These are phyloP conservation scores for Agrotis puta DNA, from an alignment of 2,888 invertebrate species.

Conservation along the genomic window DNA sequence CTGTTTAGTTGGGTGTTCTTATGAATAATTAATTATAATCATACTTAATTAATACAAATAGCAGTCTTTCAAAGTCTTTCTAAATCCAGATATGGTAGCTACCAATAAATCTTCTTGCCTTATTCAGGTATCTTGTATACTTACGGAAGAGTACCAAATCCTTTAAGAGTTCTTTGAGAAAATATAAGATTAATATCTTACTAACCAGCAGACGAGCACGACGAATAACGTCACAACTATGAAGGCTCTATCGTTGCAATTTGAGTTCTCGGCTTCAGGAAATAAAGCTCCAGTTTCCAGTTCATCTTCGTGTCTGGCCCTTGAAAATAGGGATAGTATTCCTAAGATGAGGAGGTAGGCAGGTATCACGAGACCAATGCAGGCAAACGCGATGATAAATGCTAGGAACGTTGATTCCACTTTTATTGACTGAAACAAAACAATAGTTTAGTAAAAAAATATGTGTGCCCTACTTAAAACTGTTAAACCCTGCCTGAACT, in stretches of 20 bases:
- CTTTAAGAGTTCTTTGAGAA: slow-evolving; percentile 50
- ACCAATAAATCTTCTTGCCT: slow-evolving; percentile 1
- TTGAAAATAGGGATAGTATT: slow-evolving; percentile 89
- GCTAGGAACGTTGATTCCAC: slow-evolving; percentile 93
- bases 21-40: no score
- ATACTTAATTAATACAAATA: not conserved
- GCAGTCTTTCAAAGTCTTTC: not conserved
- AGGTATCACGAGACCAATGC: slow-evolving; percentile 93
- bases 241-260: slow-evolving; percentile 84
- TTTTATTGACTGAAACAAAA: slow-evolving; percentile 92
- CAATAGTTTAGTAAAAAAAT: slow-evolving; percentile 17
- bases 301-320: slow-evolving; percentile 81
- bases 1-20: no score
- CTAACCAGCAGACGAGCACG: slow-evolving; percentile 87
- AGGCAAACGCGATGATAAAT: slow-evolving; percentile 91
- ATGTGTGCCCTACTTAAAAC: no score
- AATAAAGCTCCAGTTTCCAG: slow-evolving; percentile 85
- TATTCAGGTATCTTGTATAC: slow-evolving; percentile 26
- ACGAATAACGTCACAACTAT: slow-evolving; percentile 82
- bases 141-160: slow-evolving; percentile 36
- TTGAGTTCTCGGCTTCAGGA: slow-evolving; percentile 79
- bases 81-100: not conserved
- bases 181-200: slow-evolving; percentile 64
- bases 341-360: slow-evolving; percentile 88
- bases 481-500: no score